Evolutionary conservation across 2,797 vertebrate species (phyloP).

Genomic region (Perdix hodgsoniae): DNA sequence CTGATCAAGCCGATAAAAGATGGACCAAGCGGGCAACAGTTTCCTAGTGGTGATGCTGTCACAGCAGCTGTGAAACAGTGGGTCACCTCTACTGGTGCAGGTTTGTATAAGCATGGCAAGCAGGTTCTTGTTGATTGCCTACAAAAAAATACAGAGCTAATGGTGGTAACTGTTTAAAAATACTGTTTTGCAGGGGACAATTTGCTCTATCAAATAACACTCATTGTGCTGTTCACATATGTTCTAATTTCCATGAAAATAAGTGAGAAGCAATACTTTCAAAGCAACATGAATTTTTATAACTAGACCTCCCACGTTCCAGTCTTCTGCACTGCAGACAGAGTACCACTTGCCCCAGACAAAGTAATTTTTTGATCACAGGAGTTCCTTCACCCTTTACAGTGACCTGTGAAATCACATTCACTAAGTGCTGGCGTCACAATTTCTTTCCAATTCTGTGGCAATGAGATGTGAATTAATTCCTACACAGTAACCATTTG

Average conservation of each 20-base stretch:
- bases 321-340: neutral
- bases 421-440: accelerated
- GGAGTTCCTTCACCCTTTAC: neutral
- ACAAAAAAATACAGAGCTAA: neutral
- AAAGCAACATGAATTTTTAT: neutral
- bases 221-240: neutral
- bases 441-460: accelerated
- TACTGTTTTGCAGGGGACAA: neutral
- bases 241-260: neutral
- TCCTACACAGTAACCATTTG: neutral
- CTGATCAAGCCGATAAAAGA: neutral
- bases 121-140: neutral
- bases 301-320: neutral
- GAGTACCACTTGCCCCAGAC: neutral
- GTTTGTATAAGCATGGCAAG: neutral
- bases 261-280: neutral
- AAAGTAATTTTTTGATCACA: accelerated
- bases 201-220: neutral
- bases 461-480: neutral
- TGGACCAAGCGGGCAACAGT: neutral
- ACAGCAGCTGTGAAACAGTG: neutral
- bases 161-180: neutral
- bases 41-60: neutral
- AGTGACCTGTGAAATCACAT: accelerated
- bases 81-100: neutral